phyloP scores from a whole-genome alignment of 2,113 vertebrate genomes.

The Zosterops lateralis region DNA sequence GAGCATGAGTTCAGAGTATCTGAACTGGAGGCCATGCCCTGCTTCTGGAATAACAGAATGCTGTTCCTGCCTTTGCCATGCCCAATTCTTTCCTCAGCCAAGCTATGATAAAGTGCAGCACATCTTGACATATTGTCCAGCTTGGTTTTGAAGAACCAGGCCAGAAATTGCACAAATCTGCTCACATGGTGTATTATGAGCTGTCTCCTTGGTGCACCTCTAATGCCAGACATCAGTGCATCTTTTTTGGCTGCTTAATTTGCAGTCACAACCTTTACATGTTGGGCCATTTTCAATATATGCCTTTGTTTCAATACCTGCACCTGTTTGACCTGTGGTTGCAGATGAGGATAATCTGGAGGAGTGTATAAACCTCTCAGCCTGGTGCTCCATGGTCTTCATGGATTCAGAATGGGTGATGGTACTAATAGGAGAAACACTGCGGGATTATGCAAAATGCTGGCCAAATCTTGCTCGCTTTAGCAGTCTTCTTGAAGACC shows the following conservation, averaged over 20 bases:
- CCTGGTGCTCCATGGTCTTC: not conserved
- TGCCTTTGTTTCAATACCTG: not conserved
- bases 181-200: not conserved
- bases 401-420: not conserved
- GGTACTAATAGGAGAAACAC: not conserved
- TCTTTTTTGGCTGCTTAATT: not conserved
- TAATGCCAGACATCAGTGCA: not conserved
- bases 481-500: not conserved
- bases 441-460: not conserved
- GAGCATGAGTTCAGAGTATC: not conserved
- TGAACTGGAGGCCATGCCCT: not conserved
- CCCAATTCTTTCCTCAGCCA: not conserved
- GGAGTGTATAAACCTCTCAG: not conserved
- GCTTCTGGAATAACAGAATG: not conserved
- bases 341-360: conserved; percentile 9
- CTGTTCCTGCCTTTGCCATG: not conserved
- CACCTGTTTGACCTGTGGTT: not conserved
- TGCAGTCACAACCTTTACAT: not conserved
- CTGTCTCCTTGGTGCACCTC: not conserved
- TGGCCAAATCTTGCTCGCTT: not conserved
- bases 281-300: not conserved
- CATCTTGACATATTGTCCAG: not conserved
- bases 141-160: not conserved
- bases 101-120: not conserved
- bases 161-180: not conserved